Base-by-base conservation (phyloP, 2,113 vertebrate species). In the Zeus faber region DNA sequence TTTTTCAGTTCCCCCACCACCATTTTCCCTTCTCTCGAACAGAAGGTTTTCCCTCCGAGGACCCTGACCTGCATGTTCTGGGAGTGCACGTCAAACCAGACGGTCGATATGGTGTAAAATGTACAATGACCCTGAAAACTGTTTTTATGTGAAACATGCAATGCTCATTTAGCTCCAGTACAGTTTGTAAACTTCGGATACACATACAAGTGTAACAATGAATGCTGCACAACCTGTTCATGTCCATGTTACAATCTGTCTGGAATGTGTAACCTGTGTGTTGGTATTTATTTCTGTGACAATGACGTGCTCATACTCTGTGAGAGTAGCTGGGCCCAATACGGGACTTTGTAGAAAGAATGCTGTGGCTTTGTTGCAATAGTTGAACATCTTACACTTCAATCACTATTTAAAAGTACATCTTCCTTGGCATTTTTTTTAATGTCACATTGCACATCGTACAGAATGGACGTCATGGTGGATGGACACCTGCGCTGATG, bases 41-140 rank as follows among this genome's bases (percentile, higher is more conserved):
- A 87, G 84, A 93, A 95, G 0, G 63, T 83, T 51, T 90, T 93
- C 52, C 94, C 94, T 20, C 61, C 67, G 21, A 92, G 56, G 1
- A 86, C 49, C 1, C 93, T 88, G 39, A 94, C 62, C 6, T 66
- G 83, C 54, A 96, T 89, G 45, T 93, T 92, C 94, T 96, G 76
- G 54, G 33, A 37, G 11, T 11, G 33, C 8, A 8, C 2, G 31
- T 33, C 31, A 33, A n/a, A 33, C 6, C 31, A 33, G n/a, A n/a
- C n/a, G n/a, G n/a, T n/a, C n/a, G n/a, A n/a, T n/a, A 37, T 14
- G n/a, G 33, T 2, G 11, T 37, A 9, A n/a, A 33, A 7, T 33
- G 31, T 9, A 7, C 31, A 33, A 33, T 33, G 7, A 9, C n/a
- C n/a, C 33, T 35, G 2, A 35, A 35, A 11, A 35, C 6, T 35